Conservation (phyloP, 2,888 invertebrate genomes). For the Lottia scabra region DNA sequence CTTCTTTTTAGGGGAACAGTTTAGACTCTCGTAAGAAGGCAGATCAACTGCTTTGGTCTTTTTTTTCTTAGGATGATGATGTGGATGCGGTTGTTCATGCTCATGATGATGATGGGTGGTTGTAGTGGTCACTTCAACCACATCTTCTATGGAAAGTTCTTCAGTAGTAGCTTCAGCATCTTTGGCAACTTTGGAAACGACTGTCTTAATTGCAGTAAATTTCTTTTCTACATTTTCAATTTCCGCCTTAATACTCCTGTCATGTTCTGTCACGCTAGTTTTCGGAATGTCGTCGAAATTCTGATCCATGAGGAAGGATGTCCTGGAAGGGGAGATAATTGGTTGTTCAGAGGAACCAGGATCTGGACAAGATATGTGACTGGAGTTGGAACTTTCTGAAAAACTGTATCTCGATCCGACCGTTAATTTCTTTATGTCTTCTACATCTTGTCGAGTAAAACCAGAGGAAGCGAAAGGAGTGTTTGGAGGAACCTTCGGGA, state of each 20-base stretch:
- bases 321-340: not conserved
- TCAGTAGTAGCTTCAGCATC: not conserved
- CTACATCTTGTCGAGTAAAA: constrained; percentile 49
- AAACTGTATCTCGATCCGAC: constrained; percentile 20
- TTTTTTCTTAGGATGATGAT: not conserved
- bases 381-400: constrained; percentile 53
- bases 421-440: constrained; percentile 40
- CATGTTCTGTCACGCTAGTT: not conserved
- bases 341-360: constrained; percentile 15
- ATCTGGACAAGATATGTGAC: constrained; percentile 54
- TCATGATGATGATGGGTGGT: not conserved
- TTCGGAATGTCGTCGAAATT: not conserved
- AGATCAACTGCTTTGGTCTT: not conserved
- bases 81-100: not conserved
- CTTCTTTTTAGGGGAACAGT: constrained; percentile 26
- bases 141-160: not conserved
- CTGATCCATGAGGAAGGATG: not conserved
- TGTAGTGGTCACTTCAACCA: not conserved
- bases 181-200: not conserved
- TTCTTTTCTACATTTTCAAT: not conserved
- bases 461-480: constrained; percentile 31
- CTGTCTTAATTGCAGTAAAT: not conserved
- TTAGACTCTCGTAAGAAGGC: constrained; percentile 27
- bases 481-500: constrained; percentile 20
- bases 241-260: not conserved